These are phyloP conservation scores for Ommatoiulus sabulosus DNA, from an alignment of 2,888 invertebrate genomes.

Conservation along the genomic window DNA sequence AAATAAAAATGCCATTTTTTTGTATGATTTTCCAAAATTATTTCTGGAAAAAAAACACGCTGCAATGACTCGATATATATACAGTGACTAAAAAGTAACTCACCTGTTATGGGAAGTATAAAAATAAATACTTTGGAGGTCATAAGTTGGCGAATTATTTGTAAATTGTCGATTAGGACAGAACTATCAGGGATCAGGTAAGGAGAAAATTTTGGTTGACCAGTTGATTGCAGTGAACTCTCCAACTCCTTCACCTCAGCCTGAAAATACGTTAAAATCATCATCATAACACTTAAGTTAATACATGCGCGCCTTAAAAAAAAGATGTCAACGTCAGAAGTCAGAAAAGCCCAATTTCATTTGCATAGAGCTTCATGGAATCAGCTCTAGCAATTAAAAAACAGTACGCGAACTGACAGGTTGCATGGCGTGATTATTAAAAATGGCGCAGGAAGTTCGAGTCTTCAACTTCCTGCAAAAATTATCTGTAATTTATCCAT, in stretches of 20 bases:
- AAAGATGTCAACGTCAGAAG: too few species aligned
- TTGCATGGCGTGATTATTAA: too few species aligned
- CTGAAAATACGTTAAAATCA: slow-evolving; percentile 61
- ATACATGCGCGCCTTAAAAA: too few species aligned
- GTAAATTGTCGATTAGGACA: slow-evolving; percentile 80
- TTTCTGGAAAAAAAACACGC: not conserved
- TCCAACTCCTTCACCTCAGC: slow-evolving; percentile 90
- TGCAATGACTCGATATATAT: not conserved
- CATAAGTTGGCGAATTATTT: slow-evolving; percentile 84
- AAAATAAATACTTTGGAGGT: slow-evolving; percentile 85
- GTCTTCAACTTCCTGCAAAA: too few species aligned
- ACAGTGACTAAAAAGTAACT: slow-evolving; percentile 64
- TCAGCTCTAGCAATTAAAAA: too few species aligned
- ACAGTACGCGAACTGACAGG: too few species aligned
- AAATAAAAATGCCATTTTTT: too few species aligned
- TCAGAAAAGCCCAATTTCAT: too few species aligned
- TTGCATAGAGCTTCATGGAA: too few species aligned
- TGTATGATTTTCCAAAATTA: not conserved
- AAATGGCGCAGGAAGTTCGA: too few species aligned
- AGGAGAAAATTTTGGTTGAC: slow-evolving; percentile 75
- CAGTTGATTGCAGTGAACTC: slow-evolving; percentile 67
- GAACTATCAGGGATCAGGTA: slow-evolving; percentile 90
- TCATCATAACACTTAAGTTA: not conserved
- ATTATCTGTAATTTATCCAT: not conserved
- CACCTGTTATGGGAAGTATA: slow-evolving; percentile 88